phyloP scores from a whole-genome alignment of 2,888 invertebrate genomes.

The Leptinotarsa peninsularis region DNA sequence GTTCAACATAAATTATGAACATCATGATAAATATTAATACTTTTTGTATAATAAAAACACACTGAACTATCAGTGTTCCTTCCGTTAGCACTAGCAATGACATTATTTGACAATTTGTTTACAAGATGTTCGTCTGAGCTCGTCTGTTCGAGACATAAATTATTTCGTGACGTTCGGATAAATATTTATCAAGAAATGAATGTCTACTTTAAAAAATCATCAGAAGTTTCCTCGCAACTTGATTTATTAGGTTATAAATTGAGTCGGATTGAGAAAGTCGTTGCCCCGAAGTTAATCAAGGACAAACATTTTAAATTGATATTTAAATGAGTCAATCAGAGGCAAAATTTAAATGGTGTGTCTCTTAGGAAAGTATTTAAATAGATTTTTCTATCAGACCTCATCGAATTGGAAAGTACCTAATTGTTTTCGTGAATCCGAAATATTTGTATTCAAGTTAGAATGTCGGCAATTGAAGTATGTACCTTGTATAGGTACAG shows the following conservation, averaged over 20 bases:
- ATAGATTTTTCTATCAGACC: conserved; percentile 10
- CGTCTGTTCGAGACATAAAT: conserved; percentile 32
- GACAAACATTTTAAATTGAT: conserved; percentile 37
- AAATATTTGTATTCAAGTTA: too few relatives aligned
- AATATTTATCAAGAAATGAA: conserved; percentile 29
- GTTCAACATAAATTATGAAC: background rate
- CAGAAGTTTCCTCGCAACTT: conserved; percentile 4
- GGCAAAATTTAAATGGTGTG: conserved; percentile 22
- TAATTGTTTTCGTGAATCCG: too few relatives aligned
- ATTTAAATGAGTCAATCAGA: conserved; percentile 41
- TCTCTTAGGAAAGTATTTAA: conserved; percentile 15
- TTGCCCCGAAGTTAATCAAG: conserved; percentile 38
- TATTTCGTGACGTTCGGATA: conserved; percentile 29
- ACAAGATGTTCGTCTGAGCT: conserved; percentile 35
- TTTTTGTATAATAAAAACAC: background rate
- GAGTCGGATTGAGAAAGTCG: conserved; percentile 27
- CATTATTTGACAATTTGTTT: conserved; percentile 51
- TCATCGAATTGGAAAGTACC: background rate
- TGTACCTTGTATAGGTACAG: too few relatives aligned
- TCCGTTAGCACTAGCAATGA: conserved; percentile 39
- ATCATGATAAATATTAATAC: background rate
- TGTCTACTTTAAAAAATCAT: conserved; percentile 20
- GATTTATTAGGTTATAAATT: conserved; percentile 12
- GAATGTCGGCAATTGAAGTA: too few relatives aligned
- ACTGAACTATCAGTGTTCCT: conserved; percentile 24